Evolutionary conservation across 1,140 invertebrate species (phyloP).

Genomic region (Drosophila arawakana): DNA sequence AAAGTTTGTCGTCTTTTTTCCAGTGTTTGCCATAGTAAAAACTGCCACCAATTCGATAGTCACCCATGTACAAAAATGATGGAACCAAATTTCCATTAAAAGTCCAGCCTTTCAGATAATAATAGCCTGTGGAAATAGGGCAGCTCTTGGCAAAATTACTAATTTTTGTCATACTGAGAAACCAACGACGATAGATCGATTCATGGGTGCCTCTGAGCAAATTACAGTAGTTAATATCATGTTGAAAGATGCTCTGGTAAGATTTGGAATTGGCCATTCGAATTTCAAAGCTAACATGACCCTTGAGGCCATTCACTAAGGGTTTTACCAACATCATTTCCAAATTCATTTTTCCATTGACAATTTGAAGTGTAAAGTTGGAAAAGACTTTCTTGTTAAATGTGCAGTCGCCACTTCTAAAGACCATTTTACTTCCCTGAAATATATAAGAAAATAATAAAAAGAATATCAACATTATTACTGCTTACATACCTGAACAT

Average conservation of each 20-base stretch:
- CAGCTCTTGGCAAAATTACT: constrained; percentile 71
- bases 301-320: constrained; percentile 50
- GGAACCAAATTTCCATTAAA: constrained; percentile 55
- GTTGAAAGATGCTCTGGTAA: constrained; percentile 68
- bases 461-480: background rate
- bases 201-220: constrained; percentile 55
- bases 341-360: constrained; percentile 48
- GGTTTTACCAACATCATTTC: constrained; percentile 49
- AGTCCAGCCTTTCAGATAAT: constrained; percentile 63
- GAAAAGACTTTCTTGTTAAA: constrained; percentile 51
- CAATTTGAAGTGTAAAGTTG: constrained; percentile 57
- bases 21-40: constrained; percentile 59
- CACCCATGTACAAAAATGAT: constrained; percentile 68
- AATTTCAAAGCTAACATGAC: constrained; percentile 64
- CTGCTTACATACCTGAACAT: constrained; percentile 17
- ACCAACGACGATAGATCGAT: constrained; percentile 69
- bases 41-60: constrained; percentile 59
- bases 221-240: constrained; percentile 69
- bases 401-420: constrained; percentile 53
- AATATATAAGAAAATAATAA: background rate
- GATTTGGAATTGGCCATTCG: constrained; percentile 54
- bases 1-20: constrained; percentile 8
- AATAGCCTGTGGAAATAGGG: constrained; percentile 59
- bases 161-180: constrained; percentile 46
- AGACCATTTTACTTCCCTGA: constrained; percentile 55